A percentile compares a stretch with the other conserved stretches of the same genome.
Evolutionary conservation across 2,888 invertebrate genomes (phyloP).

Genomic region (Atrina japonica): DNA sequence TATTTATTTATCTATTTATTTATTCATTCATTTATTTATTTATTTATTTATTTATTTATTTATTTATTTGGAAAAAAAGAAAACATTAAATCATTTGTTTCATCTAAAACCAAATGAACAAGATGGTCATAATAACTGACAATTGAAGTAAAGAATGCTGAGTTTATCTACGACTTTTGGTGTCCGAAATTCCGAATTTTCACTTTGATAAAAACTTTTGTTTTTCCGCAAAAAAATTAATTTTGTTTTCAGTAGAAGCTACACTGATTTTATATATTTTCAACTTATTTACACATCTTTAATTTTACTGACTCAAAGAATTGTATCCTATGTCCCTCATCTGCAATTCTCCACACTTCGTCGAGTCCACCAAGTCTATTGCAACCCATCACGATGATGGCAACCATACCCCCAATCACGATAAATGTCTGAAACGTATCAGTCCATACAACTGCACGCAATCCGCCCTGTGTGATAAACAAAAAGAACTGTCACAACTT

Average conservation of each 20-base stretch:
- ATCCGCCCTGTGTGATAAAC: slow-evolving; percentile 76
- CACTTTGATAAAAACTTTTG: no score
- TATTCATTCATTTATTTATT: no score
- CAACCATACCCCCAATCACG: slow-evolving; percentile 78
- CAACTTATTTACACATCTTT: background rate
- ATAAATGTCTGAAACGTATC: slow-evolving; percentile 80
- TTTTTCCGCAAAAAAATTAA: background rate
- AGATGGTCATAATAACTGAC: no score
- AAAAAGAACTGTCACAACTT: no score
- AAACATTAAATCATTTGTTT: no score
- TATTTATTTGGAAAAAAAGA: no score
- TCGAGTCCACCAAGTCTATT: slow-evolving; percentile 73
- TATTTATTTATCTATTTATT: no score
- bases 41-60: no score
- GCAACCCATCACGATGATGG: slow-evolving; percentile 77
- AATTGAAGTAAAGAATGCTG: no score
- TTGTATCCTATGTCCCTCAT: slow-evolving; percentile 70
- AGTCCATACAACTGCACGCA: slow-evolving; percentile 80
- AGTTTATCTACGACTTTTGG: no score
- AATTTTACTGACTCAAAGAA: slow-evolving; percentile 76
- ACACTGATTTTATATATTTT: background rate
- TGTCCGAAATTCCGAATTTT: no score
- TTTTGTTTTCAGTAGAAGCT: background rate
- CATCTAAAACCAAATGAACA: no score
- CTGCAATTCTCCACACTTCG: slow-evolving; percentile 68